A percentile compares a stretch with the other conserved stretches of the same genome.
These are phyloP conservation scores for Stramonita haemastoma DNA, from an alignment of 2,888 invertebrate species.

Conservation along the genomic window DNA sequence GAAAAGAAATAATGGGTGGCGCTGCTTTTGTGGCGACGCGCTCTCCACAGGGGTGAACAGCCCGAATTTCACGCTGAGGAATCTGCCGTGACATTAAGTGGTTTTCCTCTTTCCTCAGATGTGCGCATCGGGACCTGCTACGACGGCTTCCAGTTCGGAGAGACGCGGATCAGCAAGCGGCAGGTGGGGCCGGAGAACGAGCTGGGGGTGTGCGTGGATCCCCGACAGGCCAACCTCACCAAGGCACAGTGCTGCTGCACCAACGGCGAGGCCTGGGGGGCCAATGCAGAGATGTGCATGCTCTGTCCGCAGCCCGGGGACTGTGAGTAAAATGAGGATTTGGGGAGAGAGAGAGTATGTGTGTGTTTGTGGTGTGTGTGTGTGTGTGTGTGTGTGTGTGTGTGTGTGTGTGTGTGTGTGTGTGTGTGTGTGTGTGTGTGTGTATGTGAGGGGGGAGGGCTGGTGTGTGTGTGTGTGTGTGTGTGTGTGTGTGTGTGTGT, in stretches of 20 bases:
- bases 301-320: conserved; percentile 85
- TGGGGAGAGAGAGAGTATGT: not conserved
- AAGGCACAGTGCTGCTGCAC: conserved; percentile 89
- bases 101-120: conserved; percentile 59
- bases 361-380: not conserved
- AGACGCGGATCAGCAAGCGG: conserved; percentile 7
- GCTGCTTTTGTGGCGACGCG: too few species aligned
- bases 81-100: too few species aligned
- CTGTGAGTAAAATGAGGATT: conserved; percentile 78
- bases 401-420: too few species aligned
- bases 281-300: conserved; percentile 81
- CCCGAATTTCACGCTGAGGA: too few species aligned
- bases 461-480: not conserved
- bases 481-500: conserved; percentile 4
- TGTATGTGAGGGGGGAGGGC: not conserved
- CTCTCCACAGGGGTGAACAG: too few species aligned
- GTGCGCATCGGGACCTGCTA: conserved; percentile 72
- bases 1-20: too few species aligned
- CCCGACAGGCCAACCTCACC: conserved; percentile 83
- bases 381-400: not conserved
- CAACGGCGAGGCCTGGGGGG: conserved; percentile 86
- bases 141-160: conserved; percentile 57
- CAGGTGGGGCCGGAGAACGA: conserved; percentile 48
- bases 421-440: too few species aligned
- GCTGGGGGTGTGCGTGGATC: conserved; percentile 79